Conservation (phyloP, 2,888 invertebrate genomes). For the Pilophorus perplexus region DNA sequence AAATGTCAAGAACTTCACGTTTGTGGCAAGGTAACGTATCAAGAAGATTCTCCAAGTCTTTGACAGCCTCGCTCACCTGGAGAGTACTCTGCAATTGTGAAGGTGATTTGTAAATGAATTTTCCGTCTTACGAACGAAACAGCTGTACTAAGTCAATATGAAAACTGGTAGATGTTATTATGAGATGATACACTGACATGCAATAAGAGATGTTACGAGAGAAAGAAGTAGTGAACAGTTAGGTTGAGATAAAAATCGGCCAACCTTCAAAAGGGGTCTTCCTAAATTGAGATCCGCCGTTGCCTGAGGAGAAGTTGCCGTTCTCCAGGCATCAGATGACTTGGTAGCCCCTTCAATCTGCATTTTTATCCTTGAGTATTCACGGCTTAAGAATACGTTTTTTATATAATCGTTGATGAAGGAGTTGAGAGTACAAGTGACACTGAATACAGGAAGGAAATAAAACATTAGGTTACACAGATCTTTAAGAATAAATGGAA, state of each 20-base stretch:
- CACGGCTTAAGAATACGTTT: slow-evolving; percentile 78
- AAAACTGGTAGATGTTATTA: not conserved
- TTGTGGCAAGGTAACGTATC: slow-evolving; percentile 71
- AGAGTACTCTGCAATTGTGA: slow-evolving; percentile 60
- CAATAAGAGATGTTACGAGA: not conserved
- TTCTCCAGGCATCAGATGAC: slow-evolving; percentile 75
- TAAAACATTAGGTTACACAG: no score
- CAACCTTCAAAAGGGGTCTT: slow-evolving; percentile 67
- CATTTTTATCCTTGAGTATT: slow-evolving; percentile 63
- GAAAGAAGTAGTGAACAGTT: no score
- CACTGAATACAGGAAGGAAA: slow-evolving; percentile 54
- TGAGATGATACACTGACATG: not conserved
- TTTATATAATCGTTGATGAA: slow-evolving; percentile 85
- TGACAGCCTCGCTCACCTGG: slow-evolving; percentile 65
- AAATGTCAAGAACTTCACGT: slow-evolving; percentile 70
- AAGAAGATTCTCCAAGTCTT: slow-evolving; percentile 67
- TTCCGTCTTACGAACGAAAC: not conserved
- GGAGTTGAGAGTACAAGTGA: slow-evolving; percentile 73
- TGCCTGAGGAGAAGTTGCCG: slow-evolving; percentile 67
- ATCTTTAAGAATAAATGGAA: not conserved
- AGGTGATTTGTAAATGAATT: not conserved
- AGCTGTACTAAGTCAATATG: no score
- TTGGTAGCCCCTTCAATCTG: slow-evolving; percentile 71
- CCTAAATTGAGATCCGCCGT: slow-evolving; percentile 62
- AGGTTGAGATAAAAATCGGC: no score